A percentile compares a stretch with the other conserved stretches of the same genome.
Conservation (phyloP, 35 echinoderm and acorn worm species). For the Eucidaris tribuloides region DNA sequence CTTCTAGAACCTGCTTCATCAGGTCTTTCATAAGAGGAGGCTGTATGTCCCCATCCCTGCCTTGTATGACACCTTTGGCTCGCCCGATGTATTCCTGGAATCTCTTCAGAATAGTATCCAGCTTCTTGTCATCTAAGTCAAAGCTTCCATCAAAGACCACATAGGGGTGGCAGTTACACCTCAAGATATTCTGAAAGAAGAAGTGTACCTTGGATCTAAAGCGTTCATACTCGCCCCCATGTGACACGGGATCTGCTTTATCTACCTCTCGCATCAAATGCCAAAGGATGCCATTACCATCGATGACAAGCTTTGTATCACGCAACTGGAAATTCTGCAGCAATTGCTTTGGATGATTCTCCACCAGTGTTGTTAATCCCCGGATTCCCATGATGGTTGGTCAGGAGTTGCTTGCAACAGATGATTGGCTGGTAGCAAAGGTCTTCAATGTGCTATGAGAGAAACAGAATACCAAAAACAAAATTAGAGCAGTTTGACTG, state of each 20-base stretch:
- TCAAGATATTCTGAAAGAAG: slow-evolving; percentile 61
- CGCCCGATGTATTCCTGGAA: slow-evolving; percentile 40
- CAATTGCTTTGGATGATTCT: slow-evolving; percentile 44
- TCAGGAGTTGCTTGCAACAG: too few species aligned
- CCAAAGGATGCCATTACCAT: slow-evolving; percentile 71
- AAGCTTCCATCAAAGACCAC: slow-evolving; percentile 89
- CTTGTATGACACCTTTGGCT: slow-evolving; percentile 30
- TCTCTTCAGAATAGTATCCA: slow-evolving; percentile 51
- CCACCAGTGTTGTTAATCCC: slow-evolving; percentile 76
- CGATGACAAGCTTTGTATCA: slow-evolving; percentile 70
- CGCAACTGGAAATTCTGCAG: slow-evolving; percentile 43
- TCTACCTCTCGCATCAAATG: not conserved
- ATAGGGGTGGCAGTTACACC: slow-evolving; percentile 56
- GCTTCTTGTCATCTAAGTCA: slow-evolving; percentile 85
- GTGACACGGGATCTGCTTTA: slow-evolving; percentile 47
- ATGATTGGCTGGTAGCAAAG: too few species aligned
- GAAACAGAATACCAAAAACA: too few species aligned
- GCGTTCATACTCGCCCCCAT: slow-evolving; percentile 74
- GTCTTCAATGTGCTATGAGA: too few species aligned
- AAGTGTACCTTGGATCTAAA: slow-evolving; percentile 38
- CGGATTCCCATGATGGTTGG: slow-evolving; percentile 91
- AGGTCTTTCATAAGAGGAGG: slow-evolving; percentile 43
- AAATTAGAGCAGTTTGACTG: too few species aligned
- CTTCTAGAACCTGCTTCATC: slow-evolving; percentile 55
- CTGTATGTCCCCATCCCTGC: slow-evolving; percentile 34